phyloP scores from a whole-genome alignment of 2,888 invertebrate species.

The Litoditis marina region DNA sequence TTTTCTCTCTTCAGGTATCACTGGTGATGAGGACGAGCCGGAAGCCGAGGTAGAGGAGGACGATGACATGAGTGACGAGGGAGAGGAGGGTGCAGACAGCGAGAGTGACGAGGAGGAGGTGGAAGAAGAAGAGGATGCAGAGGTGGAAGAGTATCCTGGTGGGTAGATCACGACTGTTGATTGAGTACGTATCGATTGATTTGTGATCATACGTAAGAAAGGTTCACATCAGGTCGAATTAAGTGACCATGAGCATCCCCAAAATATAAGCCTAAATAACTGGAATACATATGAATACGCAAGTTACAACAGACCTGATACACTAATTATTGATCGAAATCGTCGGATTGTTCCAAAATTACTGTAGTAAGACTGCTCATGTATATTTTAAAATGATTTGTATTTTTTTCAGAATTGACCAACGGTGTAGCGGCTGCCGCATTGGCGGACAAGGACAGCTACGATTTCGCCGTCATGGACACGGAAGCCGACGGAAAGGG shows the following conservation, averaged over 20 bases:
- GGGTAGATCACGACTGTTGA: background rate
- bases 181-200: too few species aligned
- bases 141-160: background rate
- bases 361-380: too few species aligned
- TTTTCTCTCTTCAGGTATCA: background rate
- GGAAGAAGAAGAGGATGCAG: background rate
- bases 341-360: too few species aligned
- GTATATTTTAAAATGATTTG: background rate
- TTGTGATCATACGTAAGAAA: too few species aligned
- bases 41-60: background rate
- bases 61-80: constrained; percentile 7
- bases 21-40: background rate
- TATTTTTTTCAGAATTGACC: background rate
- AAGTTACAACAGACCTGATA: too few species aligned
- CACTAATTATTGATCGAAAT: too few species aligned
- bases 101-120: constrained; percentile 2
- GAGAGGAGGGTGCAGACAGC: constrained; percentile 11
- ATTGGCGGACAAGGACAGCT: constrained; percentile 16
- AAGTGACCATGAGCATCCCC: too few species aligned
- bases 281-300: too few species aligned
- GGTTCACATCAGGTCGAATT: too few species aligned
- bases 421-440: background rate
- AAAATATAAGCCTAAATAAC: too few species aligned
- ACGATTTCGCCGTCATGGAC: constrained; percentile 23
- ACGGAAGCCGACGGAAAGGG: constrained; percentile 13